These are phyloP conservation scores for Ambastaia sidthimunki DNA, from an alignment of 2,797 vertebrate genomes.

Conservation along the genomic window DNA sequence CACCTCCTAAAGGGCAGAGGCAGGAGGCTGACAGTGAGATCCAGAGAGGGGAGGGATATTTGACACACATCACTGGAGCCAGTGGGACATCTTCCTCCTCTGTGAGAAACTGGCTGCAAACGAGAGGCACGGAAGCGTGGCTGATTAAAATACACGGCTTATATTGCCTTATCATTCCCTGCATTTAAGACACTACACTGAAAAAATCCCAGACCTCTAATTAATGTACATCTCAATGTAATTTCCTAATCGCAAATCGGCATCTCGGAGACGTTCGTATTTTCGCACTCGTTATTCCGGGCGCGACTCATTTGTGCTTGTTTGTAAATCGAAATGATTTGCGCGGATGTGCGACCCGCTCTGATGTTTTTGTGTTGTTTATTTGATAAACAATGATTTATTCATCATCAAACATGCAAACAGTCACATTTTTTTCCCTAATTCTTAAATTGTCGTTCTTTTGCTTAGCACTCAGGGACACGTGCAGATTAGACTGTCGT, in stretches of 20 bases:
- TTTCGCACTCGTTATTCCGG: slow-evolving; percentile 10
- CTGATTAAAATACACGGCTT: slow-evolving; percentile 46
- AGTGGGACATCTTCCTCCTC: slow-evolving; percentile 43
- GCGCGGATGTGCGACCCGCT: neutral
- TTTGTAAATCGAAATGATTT: neutral
- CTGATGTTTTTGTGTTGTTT: neutral
- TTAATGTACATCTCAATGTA: slow-evolving; percentile 16
- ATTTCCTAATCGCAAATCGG: neutral
- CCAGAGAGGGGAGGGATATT: slow-evolving; percentile 41
- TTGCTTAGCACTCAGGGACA: slow-evolving; percentile 10
- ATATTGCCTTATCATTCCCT: slow-evolving; percentile 12
- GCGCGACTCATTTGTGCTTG: neutral
- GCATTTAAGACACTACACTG: slow-evolving; percentile 6
- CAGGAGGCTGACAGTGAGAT: slow-evolving; percentile 31
- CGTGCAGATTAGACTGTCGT: slow-evolving; percentile 1
- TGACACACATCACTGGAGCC: slow-evolving; percentile 49
- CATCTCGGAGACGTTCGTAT: neutral
- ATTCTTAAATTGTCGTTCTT: slow-evolving; percentile 38
- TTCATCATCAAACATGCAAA: slow-evolving; percentile 4
- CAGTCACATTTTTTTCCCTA: neutral
- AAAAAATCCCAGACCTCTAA: slow-evolving; percentile 31
- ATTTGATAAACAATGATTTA: slow-evolving; percentile 22
- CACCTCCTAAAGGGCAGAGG: slow-evolving; percentile 37
- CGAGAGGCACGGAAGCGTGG: slow-evolving; percentile 46
- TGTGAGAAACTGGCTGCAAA: slow-evolving; percentile 43